These are phyloP conservation scores for Ericerus pela DNA, from an alignment of 1,140 invertebrate species.

Conservation along the genomic window DNA sequence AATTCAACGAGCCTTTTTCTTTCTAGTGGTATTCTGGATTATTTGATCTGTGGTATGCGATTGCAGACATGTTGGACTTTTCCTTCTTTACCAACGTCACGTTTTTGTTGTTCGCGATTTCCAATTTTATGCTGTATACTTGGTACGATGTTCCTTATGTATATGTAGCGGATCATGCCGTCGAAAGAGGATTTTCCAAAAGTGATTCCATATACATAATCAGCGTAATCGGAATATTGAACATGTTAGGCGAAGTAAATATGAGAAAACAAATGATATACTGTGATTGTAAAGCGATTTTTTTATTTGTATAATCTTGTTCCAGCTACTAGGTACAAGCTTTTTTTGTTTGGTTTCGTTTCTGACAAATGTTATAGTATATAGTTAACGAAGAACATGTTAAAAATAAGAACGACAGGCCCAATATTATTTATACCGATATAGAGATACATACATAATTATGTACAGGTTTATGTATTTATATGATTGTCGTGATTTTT, in stretches of 20 bases:
- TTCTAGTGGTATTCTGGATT: conserved; percentile 53
- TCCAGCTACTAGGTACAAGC: no score
- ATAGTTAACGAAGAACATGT: no score
- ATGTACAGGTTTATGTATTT: no score
- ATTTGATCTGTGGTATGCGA: conserved; percentile 48
- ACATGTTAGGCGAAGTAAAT: conserved; percentile 76
- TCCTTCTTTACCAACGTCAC: conserved; percentile 29
- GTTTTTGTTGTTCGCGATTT: conserved; percentile 58
- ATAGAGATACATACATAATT: no score
- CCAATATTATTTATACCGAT: no score
- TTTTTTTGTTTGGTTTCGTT: no score
- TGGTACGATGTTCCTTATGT: conserved; percentile 87
- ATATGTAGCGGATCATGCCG: conserved; percentile 52
- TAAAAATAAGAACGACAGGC: no score
- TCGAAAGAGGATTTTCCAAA: conserved; percentile 44
- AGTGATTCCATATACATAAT: conserved; percentile 58
- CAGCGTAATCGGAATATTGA: conserved; percentile 68
- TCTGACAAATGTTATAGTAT: no score
- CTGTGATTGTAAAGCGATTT: neutral
- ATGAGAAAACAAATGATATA: conserved; percentile 5
- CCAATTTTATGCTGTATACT: conserved; percentile 69
- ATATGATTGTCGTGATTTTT: no score
- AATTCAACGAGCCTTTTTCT: no score
- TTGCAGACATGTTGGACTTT: conserved; percentile 59
- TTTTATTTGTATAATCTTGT: neutral